Evolutionary conservation across 1,140 invertebrate species (phyloP).

Genomic region (Drosophila ananassae): DNA sequence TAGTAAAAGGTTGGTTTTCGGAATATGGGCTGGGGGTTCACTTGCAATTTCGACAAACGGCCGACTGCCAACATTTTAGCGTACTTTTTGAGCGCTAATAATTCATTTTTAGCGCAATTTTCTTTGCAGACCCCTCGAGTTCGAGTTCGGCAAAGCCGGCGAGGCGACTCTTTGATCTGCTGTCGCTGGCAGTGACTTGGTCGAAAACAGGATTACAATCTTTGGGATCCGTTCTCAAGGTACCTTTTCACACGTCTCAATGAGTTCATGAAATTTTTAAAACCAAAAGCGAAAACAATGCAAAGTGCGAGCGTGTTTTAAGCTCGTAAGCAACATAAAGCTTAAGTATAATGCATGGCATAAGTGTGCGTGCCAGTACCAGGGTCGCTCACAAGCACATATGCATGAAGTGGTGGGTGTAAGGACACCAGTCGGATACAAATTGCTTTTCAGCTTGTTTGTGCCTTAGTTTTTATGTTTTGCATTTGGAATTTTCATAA

Average conservation of each 20-base stretch:
- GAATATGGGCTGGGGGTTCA: constrained; percentile 17
- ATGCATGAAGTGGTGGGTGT: neutral
- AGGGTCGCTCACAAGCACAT: constrained; percentile 38
- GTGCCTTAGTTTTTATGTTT: constrained; percentile 54
- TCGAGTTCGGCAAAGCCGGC: constrained; percentile 6
- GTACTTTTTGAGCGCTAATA: constrained; percentile 69
- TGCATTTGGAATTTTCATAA: constrained; percentile 69
- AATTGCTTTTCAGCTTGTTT: constrained; percentile 67
- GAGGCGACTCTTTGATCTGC: constrained; percentile 29
- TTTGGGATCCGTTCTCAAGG: constrained; percentile 34
- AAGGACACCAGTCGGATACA: constrained; percentile 39
- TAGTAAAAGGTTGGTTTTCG: constrained; percentile 37
- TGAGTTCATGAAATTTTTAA: constrained; percentile 78
- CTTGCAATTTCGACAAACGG: constrained; percentile 69
- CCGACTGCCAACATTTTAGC: constrained; percentile 63
- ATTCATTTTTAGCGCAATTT: constrained; percentile 79
- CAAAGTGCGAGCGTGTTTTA: constrained; percentile 33
- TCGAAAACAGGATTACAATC: constrained; percentile 61
- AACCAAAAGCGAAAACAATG: constrained; percentile 65
- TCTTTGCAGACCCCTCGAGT: constrained; percentile 48
- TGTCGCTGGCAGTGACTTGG: constrained; percentile 24
- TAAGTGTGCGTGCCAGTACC: constrained; percentile 64
- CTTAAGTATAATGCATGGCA: constrained; percentile 74
- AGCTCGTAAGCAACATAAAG: constrained; percentile 70
- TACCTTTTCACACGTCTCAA: constrained; percentile 68